Conservation (phyloP, 2,113 vertebrate genomes). For the Piprites chloris region DNA sequence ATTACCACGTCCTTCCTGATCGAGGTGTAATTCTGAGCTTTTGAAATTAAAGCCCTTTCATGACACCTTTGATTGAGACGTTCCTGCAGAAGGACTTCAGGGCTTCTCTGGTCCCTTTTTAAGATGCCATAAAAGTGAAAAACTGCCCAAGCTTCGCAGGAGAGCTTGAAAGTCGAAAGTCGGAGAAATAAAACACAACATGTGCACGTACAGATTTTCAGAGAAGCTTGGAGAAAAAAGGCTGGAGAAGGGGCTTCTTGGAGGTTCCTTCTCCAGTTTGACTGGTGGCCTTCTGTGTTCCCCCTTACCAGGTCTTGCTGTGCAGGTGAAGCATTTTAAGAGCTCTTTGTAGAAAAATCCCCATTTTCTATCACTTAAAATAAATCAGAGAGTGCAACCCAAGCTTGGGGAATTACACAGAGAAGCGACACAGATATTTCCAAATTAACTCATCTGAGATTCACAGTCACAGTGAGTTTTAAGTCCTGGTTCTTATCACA, state of each 20-base stretch:
- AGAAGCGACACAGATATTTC: fast-evolving
- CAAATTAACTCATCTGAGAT: neutral
- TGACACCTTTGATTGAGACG: slow-evolving; percentile 12
- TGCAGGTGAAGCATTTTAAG: neutral
- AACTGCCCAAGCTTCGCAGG: neutral
- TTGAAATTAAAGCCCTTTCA: slow-evolving; percentile 57
- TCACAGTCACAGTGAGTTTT: neutral
- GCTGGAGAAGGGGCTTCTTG: neutral
- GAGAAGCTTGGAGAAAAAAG: neutral
- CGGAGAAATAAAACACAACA: neutral
- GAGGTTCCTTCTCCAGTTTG: neutral
- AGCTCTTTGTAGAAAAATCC: neutral
- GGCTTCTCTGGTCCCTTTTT: slow-evolving; percentile 1
- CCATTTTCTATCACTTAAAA: neutral
- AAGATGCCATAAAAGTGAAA: neutral
- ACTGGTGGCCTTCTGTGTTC: neutral
- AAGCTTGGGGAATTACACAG: neutral
- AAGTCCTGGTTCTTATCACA: neutral
- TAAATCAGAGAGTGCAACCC: neutral
- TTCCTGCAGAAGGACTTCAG: slow-evolving; percentile 1
- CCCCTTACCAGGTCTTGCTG: neutral
- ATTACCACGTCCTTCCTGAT: slow-evolving; percentile 1
- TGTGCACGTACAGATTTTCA: neutral
- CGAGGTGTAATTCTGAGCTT: slow-evolving; percentile 24
- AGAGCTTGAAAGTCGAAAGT: neutral